Conservation (phyloP, 2,797 vertebrate genomes). For the Cephalopachus bancanus region DNA sequence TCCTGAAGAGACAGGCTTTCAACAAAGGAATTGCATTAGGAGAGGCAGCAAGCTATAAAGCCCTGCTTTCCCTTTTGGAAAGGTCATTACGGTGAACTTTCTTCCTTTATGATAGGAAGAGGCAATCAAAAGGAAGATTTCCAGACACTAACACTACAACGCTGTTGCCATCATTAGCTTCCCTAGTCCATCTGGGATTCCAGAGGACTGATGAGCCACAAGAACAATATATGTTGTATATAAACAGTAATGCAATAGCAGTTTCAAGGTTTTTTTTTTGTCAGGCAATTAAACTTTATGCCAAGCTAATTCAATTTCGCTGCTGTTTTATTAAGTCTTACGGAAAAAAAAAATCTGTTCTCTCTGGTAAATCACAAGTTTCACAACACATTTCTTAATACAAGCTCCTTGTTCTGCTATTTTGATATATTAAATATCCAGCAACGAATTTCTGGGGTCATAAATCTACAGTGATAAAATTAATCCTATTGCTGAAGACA, state of each 20-base stretch:
- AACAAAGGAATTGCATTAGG: conserved; percentile 59
- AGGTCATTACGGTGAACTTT: conserved; percentile 66
- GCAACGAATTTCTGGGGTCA: conserved; percentile 87
- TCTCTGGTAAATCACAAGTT: conserved; percentile 87
- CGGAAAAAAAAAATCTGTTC: conserved; percentile 72
- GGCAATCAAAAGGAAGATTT: conserved; percentile 9
- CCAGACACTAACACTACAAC: not conserved
- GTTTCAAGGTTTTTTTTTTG: conserved; percentile 84
- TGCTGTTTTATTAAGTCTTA: conserved; percentile 88
- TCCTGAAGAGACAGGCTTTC: conserved; percentile 50
- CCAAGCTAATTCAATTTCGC: conserved; percentile 89
- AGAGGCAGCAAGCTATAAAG: conserved; percentile 50
- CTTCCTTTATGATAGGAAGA: conserved; percentile 63
- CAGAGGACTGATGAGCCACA: conserved; percentile 37
- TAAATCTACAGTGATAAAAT: conserved; percentile 91
- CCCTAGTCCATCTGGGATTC: conserved; percentile 40
- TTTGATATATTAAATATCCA: conserved; percentile 91
- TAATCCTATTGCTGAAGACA: conserved; percentile 89
- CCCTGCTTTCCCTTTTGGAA: conserved; percentile 62
- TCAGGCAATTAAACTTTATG: conserved; percentile 90
- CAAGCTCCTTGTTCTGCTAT: conserved; percentile 86
- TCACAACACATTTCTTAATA: conserved; percentile 86
- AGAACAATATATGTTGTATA: conserved; percentile 78
- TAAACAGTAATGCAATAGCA: conserved; percentile 83
- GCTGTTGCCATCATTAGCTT: not conserved